Conservation (phyloP, 1,140 invertebrate species). For the Chymomyza costata region DNA sequence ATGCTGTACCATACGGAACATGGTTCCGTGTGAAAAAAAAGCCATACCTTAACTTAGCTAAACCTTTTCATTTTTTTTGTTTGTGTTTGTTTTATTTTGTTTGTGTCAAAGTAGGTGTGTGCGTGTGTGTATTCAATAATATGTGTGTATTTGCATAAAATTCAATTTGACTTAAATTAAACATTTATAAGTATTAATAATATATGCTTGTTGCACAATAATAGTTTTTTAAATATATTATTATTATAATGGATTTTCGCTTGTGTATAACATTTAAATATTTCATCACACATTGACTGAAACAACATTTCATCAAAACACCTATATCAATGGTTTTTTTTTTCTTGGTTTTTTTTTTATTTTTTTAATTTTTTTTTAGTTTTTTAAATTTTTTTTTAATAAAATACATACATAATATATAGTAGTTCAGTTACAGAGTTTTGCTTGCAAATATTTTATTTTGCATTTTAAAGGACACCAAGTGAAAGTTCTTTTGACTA, state of each 20-base stretch:
- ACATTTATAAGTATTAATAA: conserved; percentile 47
- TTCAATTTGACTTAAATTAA: conserved; percentile 65
- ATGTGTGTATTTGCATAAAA: conserved; percentile 69
- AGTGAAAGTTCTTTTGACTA: conserved; percentile 64
- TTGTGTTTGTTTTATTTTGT: conserved; percentile 17
- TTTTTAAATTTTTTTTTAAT: conserved; percentile 26
- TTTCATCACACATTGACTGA: conserved; percentile 48
- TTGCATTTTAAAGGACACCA: conserved; percentile 60
- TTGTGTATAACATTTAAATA: conserved; percentile 49
- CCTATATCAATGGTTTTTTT: conserved; percentile 40
- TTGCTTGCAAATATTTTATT: conserved; percentile 30
- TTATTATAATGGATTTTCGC: conserved; percentile 26
- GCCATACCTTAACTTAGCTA: conserved; percentile 20
- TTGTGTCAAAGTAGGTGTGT: conserved; percentile 6
- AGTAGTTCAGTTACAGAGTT: conserved; percentile 55
- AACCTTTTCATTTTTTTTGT: conserved; percentile 15
- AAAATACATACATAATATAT: conserved; percentile 37
- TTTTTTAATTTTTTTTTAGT: conserved; percentile 36
- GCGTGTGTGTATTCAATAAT: conserved; percentile 32
- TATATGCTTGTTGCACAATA: conserved; percentile 37
- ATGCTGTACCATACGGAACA: too few relatives aligned
- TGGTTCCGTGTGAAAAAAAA: conserved; percentile 7
- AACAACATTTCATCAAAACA: conserved; percentile 58
- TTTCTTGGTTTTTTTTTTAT: conserved; percentile 14
- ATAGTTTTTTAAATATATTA: conserved; percentile 28